A percentile compares a stretch with the other conserved stretches of the same genome.
Evolutionary conservation across 2,113 vertebrate genomes (phyloP).

Genomic region (Psittacula cyanocephala): DNA sequence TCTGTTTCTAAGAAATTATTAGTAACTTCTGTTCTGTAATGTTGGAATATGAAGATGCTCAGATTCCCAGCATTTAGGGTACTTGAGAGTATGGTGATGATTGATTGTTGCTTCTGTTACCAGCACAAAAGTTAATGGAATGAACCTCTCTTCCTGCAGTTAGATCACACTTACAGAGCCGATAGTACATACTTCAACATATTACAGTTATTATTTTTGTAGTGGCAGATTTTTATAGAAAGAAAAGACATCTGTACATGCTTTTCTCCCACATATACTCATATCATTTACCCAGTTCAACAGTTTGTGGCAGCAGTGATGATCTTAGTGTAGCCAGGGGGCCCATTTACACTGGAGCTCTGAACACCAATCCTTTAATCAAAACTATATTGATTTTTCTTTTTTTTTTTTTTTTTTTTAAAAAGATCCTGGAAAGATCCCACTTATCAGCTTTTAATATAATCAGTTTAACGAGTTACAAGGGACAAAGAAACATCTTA

Average conservation of each 20-base stretch:
- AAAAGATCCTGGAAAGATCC: conserved; percentile 5
- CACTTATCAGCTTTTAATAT: not conserved
- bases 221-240: not conserved
- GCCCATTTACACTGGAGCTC: not conserved
- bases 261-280: not conserved
- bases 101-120: not conserved
- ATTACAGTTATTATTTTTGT: not conserved
- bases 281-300: not conserved
- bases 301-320: not conserved
- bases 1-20: not conserved
- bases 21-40: not conserved
- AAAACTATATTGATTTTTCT: conserved; percentile 21
- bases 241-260: not conserved
- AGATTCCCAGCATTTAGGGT: not conserved
- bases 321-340: not conserved
- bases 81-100: not conserved
- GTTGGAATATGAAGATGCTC: not conserved
- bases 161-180: not conserved
- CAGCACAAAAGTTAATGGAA: not conserved
- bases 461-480: not conserved
- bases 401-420: not conserved
- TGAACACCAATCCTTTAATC: conserved; percentile 23
- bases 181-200: not conserved
- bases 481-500: not conserved
- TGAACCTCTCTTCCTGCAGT: not conserved